A percentile compares a stretch with the other conserved stretches of the same genome.
Evolutionary conservation across 2,888 invertebrate species (phyloP).

Genomic region (Brachylomia viminalis): DNA sequence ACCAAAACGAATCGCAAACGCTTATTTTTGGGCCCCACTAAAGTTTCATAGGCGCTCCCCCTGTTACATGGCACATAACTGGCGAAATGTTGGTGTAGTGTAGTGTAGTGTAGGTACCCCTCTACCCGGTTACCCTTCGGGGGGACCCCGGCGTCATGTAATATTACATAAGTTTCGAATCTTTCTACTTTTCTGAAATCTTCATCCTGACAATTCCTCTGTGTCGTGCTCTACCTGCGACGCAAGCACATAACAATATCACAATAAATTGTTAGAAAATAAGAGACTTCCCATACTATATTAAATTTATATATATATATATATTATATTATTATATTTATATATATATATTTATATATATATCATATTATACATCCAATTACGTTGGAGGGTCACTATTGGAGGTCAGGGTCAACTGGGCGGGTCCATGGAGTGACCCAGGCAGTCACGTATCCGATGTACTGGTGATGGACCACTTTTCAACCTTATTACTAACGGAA

Average conservation of each 20-base stretch:
- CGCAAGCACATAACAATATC: slow-evolving; percentile 20
- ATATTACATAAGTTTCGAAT: too few species aligned
- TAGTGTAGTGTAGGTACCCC: background rate
- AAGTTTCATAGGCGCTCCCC: background rate
- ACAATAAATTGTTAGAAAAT: slow-evolving; percentile 41
- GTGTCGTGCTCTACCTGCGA: background rate
- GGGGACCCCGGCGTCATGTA: too few species aligned
- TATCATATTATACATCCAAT: slow-evolving; percentile 41
- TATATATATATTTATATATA: too few species aligned
- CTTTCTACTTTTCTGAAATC: background rate
- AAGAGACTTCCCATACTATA: slow-evolving; percentile 40
- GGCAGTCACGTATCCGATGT: background rate
- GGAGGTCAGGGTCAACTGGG: slow-evolving; percentile 51
- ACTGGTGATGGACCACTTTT: background rate
- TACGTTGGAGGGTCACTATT: slow-evolving; percentile 38
- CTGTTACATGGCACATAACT: background rate
- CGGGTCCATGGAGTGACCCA: slow-evolving; percentile 47
- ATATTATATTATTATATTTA: too few species aligned
- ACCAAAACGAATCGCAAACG: background rate
- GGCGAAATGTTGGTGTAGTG: background rate
- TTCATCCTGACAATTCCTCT: background rate
- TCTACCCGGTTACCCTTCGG: background rate
- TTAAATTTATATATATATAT: too few species aligned
- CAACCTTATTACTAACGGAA: background rate
- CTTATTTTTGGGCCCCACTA: background rate